phyloP scores from a whole-genome alignment of 2,113 vertebrate genomes.

The Heptranchias perlo region DNA sequence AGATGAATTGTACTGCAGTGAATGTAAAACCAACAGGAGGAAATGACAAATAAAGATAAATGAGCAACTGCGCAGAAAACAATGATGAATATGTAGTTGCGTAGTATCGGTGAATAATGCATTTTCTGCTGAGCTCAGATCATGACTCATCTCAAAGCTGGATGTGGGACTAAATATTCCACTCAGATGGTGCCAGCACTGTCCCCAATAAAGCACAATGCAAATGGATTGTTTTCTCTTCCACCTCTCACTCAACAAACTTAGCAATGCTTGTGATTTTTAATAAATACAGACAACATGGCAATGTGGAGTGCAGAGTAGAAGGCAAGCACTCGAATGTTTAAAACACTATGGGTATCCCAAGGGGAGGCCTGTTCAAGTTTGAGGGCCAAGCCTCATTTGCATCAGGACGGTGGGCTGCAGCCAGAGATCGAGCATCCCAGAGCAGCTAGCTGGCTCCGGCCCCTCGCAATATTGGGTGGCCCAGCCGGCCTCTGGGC shows the following conservation, averaged over 20 bases:
- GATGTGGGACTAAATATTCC: neutral
- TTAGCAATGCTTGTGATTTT: neutral
- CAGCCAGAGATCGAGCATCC: no score
- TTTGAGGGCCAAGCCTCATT: no score
- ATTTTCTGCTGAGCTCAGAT: neutral
- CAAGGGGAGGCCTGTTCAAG: no score
- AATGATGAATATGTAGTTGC: no score
- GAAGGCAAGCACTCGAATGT: neutral
- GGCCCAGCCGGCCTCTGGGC: no score
- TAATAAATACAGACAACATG: no score
- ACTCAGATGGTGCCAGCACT: neutral
- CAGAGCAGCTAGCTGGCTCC: no score
- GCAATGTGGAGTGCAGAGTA: neutral
- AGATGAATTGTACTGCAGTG: neutral
- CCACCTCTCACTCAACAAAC: neutral
- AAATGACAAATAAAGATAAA: neutral
- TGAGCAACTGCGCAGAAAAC: neutral
- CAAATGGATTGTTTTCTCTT: neutral
- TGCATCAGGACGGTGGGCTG: no score
- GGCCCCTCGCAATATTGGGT: no score
- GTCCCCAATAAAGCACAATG: neutral
- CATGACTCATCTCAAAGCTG: neutral
- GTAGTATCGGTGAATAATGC: neutral
- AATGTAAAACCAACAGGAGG: neutral
- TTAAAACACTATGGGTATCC: no score